Percentiles rank a stretch among this genome's conserved stretches.
Conservation (phyloP, 2,113 vertebrate species). For the Takifugu bimaculatus region DNA sequence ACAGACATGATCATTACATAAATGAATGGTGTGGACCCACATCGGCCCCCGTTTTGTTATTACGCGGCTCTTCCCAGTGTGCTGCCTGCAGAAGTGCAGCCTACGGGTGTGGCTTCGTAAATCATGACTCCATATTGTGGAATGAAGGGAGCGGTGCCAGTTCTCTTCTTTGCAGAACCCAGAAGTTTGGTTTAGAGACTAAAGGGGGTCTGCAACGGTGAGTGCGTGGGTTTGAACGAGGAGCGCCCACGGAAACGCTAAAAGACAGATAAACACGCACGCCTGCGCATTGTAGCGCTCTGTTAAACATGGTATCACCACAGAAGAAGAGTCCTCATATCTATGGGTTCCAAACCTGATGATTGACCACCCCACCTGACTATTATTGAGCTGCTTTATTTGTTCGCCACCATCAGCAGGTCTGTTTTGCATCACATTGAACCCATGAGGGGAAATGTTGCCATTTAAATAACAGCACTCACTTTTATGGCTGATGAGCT, state of each 20-base stretch:
- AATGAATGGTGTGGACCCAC: background rate
- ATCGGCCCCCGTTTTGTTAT: slow-evolving; percentile 24
- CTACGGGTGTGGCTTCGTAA: slow-evolving; percentile 67
- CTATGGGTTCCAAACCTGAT: background rate
- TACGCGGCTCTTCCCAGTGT: slow-evolving; percentile 18
- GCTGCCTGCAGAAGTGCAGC: slow-evolving; percentile 29
- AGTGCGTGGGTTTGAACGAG: slow-evolving; percentile 16
- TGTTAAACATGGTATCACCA: too few relatives aligned
- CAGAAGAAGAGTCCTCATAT: too few relatives aligned
- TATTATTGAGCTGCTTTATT: too few relatives aligned
- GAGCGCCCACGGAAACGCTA: slow-evolving; percentile 24
- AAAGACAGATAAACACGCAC: background rate
- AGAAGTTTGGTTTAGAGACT: slow-evolving; percentile 57
- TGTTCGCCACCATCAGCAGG: too few relatives aligned
- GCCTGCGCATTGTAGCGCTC: background rate
- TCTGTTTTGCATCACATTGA: too few relatives aligned
- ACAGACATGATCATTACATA: background rate
- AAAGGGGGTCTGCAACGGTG: slow-evolving; percentile 31
- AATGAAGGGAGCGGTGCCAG: slow-evolving; percentile 77
- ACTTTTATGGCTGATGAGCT: background rate
- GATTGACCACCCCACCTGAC: background rate
- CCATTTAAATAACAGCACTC: background rate
- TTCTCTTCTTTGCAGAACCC: slow-evolving; percentile 63
- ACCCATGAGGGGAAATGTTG: too few relatives aligned
- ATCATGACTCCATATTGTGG: slow-evolving; percentile 71